Conservation (phyloP, 23 tunicate genomes). For the Aplidium turbinatum region DNA sequence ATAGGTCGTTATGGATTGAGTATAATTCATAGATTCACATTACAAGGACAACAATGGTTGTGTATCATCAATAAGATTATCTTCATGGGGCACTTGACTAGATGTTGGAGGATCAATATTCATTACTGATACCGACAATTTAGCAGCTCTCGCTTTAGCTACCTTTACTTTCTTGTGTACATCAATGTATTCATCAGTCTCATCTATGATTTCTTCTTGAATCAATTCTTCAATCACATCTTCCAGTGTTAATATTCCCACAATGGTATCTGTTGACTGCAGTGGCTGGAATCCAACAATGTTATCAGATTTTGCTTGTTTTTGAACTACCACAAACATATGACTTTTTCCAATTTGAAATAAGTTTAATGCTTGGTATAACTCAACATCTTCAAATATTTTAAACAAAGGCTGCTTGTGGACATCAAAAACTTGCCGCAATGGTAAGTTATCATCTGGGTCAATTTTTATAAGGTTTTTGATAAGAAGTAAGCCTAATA, state of each 20-base stretch:
- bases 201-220: slow-evolving; percentile 98
- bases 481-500: slow-evolving; percentile 72
- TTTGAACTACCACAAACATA: slow-evolving; percentile 59
- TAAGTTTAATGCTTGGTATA: slow-evolving; percentile 62
- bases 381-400: slow-evolving; percentile 45
- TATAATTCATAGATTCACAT: no score
- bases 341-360: slow-evolving; percentile 90
- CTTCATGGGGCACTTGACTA: neutral
- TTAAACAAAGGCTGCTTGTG: slow-evolving; percentile 54
- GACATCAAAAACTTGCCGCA: slow-evolving; percentile 52
- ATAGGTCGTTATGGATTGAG: no score
- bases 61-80: slow-evolving; percentile 2
- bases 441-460: slow-evolving; percentile 62
- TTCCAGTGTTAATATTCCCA: slow-evolving; percentile 91
- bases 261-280: slow-evolving; percentile 18
- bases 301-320: neutral
- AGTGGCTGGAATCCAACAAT: neutral
- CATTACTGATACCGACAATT: slow-evolving; percentile 7
- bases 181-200: slow-evolving; percentile 86
- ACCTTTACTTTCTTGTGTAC: slow-evolving; percentile 66
- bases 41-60: neutral
- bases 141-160: slow-evolving; percentile 70
- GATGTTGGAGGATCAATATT: no score
- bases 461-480: slow-evolving; percentile 84
- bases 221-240: slow-evolving; percentile 98